Evolutionary conservation across 2,888 invertebrate species (phyloP), one percentile per base, ranked within the genome.

Genomic region (Chloroclystis v-ata): DNA sequence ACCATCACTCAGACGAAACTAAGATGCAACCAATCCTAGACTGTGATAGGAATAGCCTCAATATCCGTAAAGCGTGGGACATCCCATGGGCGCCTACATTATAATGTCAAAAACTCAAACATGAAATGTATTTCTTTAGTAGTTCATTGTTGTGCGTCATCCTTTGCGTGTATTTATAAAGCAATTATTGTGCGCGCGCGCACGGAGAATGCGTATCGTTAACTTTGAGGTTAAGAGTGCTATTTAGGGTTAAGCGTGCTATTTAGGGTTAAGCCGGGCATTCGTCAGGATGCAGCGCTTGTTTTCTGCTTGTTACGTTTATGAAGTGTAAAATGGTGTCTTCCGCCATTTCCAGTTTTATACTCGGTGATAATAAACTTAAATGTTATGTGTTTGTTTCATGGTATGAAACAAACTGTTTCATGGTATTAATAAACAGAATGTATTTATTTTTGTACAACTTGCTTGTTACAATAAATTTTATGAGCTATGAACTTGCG

Each of bases 151-250:
- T 24, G 20, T 50, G 55, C 43, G 51, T 53, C 51, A 53, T 28
- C 37, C 12, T 37, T 10, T n/a, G 32, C 32, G 25, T 49, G 54
- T 59, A 59, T 59, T 56, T 59, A 49, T 54, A 56, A 53, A 59
- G 52, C 51, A 59, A 59, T 59, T 56, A 56, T 28, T 33, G 28
- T 46, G 50, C 50, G 50, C 46, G 13, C 5, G 46, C 50, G 50
- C 50, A 47, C 14, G 16, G 38, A 40, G 43, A 50, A 46, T 50
- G 45, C 26, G 35, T 39, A 39, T 50, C 50, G 39, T 47, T 50
- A 50, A 28, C 37, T 46, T 16, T 20, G 20, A 11, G 35, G 35
- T 20, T 35, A 35, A 20, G 20, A 16, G 35, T 16, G 20, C 20
- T 35, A 29, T 46, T 49, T 20, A 35, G 20, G 35, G 35, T 20